A percentile compares a stretch with the other conserved stretches of the same genome.
phyloP scores from a whole-genome alignment of 2,888 invertebrate genomes.

The Nemapogon koenigi region DNA sequence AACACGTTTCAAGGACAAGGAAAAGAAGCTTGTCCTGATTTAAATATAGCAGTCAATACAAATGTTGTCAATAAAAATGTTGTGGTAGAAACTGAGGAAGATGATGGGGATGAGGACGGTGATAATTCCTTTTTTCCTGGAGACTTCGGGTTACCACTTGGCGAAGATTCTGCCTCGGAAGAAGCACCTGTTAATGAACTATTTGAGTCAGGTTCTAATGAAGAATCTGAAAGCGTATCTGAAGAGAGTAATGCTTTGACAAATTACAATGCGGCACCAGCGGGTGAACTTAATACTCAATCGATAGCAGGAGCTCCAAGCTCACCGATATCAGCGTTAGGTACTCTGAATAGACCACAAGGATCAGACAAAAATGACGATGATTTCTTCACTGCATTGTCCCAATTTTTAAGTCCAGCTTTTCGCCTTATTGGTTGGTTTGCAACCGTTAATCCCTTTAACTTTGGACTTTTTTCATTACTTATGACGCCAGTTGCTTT shows the following conservation, averaged over 20 bases:
- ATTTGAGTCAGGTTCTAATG: slow-evolving; percentile 33
- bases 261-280: slow-evolving; percentile 36
- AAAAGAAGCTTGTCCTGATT: slow-evolving; percentile 72
- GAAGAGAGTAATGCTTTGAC: slow-evolving; percentile 36
- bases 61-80: slow-evolving; percentile 69
- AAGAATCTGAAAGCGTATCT: slow-evolving; percentile 39
- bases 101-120: slow-evolving; percentile 27
- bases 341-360: slow-evolving; percentile 25
- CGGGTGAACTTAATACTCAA: too few species aligned
- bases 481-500: slow-evolving; percentile 69
- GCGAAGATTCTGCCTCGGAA: slow-evolving; percentile 36
- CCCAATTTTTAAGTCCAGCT: slow-evolving; percentile 56
- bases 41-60: slow-evolving; percentile 74
- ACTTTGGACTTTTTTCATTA: slow-evolving; percentile 65
- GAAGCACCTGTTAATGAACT: slow-evolving; percentile 34
- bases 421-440: slow-evolving; percentile 57
- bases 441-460: slow-evolving; percentile 63
- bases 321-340: not conserved
- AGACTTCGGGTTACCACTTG: slow-evolving; percentile 37
- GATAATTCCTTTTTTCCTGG: slow-evolving; percentile 34
- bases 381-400: slow-evolving; percentile 49
- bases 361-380: slow-evolving; percentile 40
- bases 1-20: slow-evolving; percentile 61
- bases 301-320: not conserved
- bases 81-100: slow-evolving; percentile 50